Evolutionary conservation across 2,888 invertebrate genomes (phyloP).

Genomic region (Nomada fabriciana): DNA sequence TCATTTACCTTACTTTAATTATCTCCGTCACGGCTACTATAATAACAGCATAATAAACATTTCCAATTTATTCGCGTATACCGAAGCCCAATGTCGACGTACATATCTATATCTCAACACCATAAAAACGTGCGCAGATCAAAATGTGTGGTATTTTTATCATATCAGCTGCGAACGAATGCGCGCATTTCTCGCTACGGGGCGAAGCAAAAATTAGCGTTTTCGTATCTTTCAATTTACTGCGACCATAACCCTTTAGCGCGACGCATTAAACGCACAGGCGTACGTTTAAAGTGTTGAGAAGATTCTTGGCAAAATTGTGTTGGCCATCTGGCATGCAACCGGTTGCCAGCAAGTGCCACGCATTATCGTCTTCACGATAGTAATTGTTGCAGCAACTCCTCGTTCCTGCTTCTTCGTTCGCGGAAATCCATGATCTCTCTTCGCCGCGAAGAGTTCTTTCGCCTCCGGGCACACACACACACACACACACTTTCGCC

Average conservation of each 20-base stretch:
- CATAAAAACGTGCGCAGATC: background rate
- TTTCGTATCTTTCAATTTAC: conserved; percentile 31
- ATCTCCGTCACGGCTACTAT: background rate
- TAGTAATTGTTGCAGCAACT: conserved; percentile 61
- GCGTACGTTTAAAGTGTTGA: conserved; percentile 28
- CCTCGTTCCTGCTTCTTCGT: conserved; percentile 33
- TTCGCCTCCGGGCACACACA: background rate
- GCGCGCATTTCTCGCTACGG: no score
- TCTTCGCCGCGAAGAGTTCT: conserved; percentile 6
- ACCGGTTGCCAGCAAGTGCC: conserved; percentile 53
- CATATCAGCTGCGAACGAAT: background rate
- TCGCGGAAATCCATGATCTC: conserved; percentile 31
- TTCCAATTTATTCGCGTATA: background rate
- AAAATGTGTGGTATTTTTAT: background rate
- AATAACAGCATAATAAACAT: background rate
- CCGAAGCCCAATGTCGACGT: background rate
- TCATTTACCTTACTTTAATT: background rate
- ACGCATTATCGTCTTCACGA: conserved; percentile 52
- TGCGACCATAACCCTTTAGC: conserved; percentile 1
- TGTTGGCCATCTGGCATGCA: conserved; percentile 62
- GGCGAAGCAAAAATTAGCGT: conserved; percentile 1
- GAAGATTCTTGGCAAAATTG: conserved; percentile 50
- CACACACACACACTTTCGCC: conserved; percentile 19
- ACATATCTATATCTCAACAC: background rate
- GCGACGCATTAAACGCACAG: conserved; percentile 26